Evolutionary conservation across 2,888 invertebrate species (phyloP).

Genomic region (Tortricodes alternella): DNA sequence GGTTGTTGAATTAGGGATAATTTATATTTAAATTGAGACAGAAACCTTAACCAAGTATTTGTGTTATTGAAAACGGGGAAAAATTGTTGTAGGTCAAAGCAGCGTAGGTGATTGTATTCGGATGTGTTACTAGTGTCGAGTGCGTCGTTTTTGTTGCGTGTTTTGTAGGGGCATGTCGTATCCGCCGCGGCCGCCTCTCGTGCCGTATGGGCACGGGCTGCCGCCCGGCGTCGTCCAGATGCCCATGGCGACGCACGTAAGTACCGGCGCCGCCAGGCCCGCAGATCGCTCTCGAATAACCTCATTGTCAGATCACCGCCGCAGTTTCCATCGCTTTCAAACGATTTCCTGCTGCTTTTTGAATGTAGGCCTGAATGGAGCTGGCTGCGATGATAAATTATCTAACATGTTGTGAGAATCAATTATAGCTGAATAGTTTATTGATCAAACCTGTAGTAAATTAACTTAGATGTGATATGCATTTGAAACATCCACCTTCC

Average conservation of each 20-base stretch:
- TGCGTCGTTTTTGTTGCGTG: constrained; percentile 35
- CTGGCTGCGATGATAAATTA: background rate
- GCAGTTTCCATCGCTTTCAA: background rate
- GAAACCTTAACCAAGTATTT: constrained; percentile 9
- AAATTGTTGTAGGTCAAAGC: background rate
- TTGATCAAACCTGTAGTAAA: too few species aligned
- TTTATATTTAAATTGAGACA: constrained; percentile 22
- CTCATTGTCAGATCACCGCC: background rate
- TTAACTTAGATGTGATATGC: too few species aligned
- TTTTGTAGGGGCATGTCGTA: constrained; percentile 88
- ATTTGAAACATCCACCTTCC: too few species aligned
- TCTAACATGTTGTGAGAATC: too few species aligned
- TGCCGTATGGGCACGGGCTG: constrained; percentile 85
- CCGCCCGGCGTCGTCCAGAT: constrained; percentile 88
- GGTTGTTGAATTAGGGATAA: constrained; percentile 31
- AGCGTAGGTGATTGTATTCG: constrained; percentile 17
- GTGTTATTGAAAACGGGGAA: constrained; percentile 8
- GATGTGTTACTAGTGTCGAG: constrained; percentile 31
- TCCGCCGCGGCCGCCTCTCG: constrained; percentile 92
- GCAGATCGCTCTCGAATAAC: constrained; percentile 30
- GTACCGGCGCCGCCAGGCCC: constrained; percentile 50
- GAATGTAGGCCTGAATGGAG: background rate
- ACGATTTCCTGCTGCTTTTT: background rate
- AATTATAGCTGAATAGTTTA: too few species aligned
- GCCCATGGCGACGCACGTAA: constrained; percentile 89